phyloP scores from a whole-genome alignment of 1,140 invertebrate genomes.

The Epicauta chinensis region DNA sequence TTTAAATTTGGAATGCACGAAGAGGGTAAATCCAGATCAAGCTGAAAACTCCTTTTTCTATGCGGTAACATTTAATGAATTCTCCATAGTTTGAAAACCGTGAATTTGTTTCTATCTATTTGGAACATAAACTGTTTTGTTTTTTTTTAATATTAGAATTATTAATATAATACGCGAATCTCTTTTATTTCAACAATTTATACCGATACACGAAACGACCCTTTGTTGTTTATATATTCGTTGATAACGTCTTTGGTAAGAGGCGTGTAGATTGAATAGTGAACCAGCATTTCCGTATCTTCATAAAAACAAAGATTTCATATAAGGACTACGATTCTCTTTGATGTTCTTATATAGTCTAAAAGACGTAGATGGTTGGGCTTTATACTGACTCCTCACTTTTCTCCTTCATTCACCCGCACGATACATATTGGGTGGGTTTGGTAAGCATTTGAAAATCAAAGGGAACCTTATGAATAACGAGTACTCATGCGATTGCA shows the following conservation, averaged over 20 bases:
- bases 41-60: too few species aligned
- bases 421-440: conserved; percentile 24
- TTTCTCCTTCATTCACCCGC: conserved; percentile 15
- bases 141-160: too few species aligned
- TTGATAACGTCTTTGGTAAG: conserved; percentile 7
- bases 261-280: conserved; percentile 14
- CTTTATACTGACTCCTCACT: conserved; percentile 9
- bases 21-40: conserved; percentile 8
- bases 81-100: too few species aligned
- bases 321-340: conserved; percentile 19
- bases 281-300: conserved; percentile 8
- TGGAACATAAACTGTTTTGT: too few species aligned
- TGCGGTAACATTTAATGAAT: too few species aligned
- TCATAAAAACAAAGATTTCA: conserved; percentile 27
- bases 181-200: too few species aligned
- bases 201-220: too few species aligned
- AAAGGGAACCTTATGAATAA: conserved; percentile 25
- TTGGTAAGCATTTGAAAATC: conserved; percentile 24
- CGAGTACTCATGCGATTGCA: conserved; percentile 18
- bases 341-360: conserved; percentile 21
- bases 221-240: background rate
- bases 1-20: conserved; percentile 12
- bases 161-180: too few species aligned
- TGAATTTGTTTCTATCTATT: too few species aligned
- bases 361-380: conserved; percentile 4